A percentile compares a stretch with the other conserved stretches of the same genome.
phyloP scores from a whole-genome alignment of 1,140 invertebrate species.

The Ganaspis sp. region DNA sequence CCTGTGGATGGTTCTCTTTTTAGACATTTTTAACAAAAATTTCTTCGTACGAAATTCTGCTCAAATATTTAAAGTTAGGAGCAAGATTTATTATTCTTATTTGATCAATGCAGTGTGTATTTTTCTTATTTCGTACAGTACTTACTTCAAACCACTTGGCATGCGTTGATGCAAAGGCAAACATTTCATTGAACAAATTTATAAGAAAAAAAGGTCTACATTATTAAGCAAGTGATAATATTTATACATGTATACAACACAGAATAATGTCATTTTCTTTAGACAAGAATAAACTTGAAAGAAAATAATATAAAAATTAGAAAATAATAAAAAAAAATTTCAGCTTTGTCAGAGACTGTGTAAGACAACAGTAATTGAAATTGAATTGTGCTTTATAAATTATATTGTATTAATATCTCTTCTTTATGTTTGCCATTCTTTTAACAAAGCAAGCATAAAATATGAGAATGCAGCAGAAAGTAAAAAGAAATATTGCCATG shows the following conservation, averaged over 20 bases:
- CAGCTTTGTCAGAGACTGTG: not conserved
- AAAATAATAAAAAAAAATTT: not conserved
- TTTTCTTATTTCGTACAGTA: not conserved
- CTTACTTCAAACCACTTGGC: not conserved
- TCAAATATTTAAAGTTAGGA: not conserved
- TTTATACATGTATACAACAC: no score
- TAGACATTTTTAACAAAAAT: not conserved
- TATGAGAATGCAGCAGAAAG: conserved; percentile 39
- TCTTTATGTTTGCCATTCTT: not conserved
- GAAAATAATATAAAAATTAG: conserved; percentile 23
- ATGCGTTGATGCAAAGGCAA: not conserved
- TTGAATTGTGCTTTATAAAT: not conserved
- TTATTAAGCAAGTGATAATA: conserved; percentile 16
- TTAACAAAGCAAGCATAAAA: not conserved
- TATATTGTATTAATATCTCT: not conserved
- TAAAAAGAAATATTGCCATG: conserved; percentile 40
- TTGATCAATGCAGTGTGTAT: not conserved
- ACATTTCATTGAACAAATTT: not conserved
- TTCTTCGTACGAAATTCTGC: not conserved
- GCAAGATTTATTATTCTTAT: not conserved
- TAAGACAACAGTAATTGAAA: not conserved
- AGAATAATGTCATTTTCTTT: not conserved
- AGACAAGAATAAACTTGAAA: not conserved
- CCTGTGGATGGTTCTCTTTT: no score
- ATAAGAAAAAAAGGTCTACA: conserved; percentile 31